Conservation (phyloP, 2,888 invertebrate genomes). For the Scaptomyza polygonia region DNA sequence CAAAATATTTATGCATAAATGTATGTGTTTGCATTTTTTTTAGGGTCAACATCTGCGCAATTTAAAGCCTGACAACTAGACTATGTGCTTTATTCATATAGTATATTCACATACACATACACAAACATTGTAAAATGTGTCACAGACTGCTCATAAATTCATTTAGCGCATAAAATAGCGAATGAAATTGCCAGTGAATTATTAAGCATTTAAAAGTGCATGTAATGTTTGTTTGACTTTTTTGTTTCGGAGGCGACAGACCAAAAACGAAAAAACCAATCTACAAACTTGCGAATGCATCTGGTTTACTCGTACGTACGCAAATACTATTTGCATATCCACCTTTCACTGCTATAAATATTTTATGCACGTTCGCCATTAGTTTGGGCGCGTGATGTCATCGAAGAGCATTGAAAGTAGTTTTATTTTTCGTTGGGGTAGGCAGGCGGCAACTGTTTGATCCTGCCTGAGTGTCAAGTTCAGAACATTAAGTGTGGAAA, state of each 20-base stretch:
- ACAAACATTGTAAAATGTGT: conserved; percentile 47
- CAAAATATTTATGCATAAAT: conserved; percentile 4
- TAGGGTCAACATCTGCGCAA: conserved; percentile 25
- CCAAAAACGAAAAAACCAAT: conserved; percentile 49
- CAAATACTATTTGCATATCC: conserved; percentile 23
- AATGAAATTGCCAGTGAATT: conserved; percentile 60
- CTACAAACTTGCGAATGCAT: conserved; percentile 16
- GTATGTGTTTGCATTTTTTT: neutral
- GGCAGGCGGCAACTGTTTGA: neutral
- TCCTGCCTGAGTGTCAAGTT: conserved; percentile 58
- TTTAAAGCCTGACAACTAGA: conserved; percentile 5
- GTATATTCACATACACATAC: neutral
- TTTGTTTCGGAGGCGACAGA: conserved; percentile 37
- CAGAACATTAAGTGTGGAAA: conserved; percentile 34
- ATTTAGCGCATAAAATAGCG: conserved; percentile 57
- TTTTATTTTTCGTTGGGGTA: neutral
- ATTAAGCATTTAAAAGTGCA: conserved; percentile 66
- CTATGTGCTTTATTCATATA: conserved; percentile 3
- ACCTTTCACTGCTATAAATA: conserved; percentile 28
- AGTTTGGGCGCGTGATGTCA: conserved; percentile 59
- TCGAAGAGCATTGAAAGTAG: conserved; percentile 45
- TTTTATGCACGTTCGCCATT: conserved; percentile 64
- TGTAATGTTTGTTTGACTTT: conserved; percentile 47
- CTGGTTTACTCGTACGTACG: conserved; percentile 2
- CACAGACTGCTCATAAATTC: conserved; percentile 70